These are phyloP conservation scores for Corydoras maculifer DNA, from an alignment of 2,113 vertebrate species.

Conservation along the genomic window DNA sequence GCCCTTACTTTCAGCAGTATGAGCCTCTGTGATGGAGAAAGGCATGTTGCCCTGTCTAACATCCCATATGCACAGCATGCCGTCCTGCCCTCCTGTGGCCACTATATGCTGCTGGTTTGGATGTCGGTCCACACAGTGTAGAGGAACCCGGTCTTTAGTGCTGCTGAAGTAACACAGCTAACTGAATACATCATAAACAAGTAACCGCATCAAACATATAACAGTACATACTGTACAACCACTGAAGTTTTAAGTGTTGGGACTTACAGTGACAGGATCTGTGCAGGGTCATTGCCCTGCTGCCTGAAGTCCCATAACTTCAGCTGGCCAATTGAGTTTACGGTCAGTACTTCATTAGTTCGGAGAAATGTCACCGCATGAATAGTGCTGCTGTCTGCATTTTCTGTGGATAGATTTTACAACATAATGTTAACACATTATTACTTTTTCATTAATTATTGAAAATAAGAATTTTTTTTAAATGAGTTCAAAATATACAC, in stretches of 20 bases:
- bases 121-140: conserved; percentile 92
- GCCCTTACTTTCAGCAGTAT: conserved; percentile 88
- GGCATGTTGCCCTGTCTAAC: conserved; percentile 83
- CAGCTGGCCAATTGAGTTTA: conserved; percentile 95
- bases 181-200: background rate
- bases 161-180: conserved; percentile 51
- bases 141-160: conserved; percentile 82
- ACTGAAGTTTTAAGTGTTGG: background rate
- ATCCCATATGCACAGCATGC: conserved; percentile 96
- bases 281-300: conserved; percentile 82
- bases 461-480: background rate
- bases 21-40: conserved; percentile 89
- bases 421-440: background rate
- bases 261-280: conserved; percentile 87
- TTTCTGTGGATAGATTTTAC: conserved; percentile 62
- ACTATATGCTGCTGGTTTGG: conserved; percentile 95
- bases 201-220: too few species aligned
- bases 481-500: too few species aligned
- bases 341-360: conserved; percentile 88
- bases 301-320: conserved; percentile 95
- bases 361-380: conserved; percentile 88
- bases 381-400: conserved; percentile 93
- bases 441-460: background rate
- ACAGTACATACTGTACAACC: too few species aligned
- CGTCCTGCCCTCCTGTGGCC: conserved; percentile 90